Conservation (phyloP, 1,140 invertebrate species). For the Antheraea mylitta region DNA sequence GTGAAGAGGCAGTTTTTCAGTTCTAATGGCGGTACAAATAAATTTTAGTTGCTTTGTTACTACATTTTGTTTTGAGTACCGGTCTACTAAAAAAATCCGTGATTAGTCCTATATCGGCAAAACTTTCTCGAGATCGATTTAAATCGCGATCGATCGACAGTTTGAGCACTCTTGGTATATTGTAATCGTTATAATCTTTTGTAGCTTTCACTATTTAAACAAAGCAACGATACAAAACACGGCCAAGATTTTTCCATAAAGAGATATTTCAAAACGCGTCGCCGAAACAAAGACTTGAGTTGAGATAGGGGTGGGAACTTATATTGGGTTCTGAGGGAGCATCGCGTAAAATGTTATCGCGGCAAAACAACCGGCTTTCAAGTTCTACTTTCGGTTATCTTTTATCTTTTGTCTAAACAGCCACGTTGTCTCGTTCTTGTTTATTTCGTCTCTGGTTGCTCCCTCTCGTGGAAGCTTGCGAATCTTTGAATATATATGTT, state of each 20-base stretch:
- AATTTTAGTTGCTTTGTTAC: no score
- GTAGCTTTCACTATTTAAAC: no score
- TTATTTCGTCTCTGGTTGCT: conserved; percentile 26
- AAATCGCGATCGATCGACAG: no score
- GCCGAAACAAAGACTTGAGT: neutral
- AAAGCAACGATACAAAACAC: neutral
- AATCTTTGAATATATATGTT: neutral
- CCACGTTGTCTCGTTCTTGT: conserved; percentile 28
- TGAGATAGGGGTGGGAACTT: conserved; percentile 39
- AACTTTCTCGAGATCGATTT: no score
- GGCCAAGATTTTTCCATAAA: neutral
- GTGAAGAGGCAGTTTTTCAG: no score
- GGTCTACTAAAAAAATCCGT: no score
- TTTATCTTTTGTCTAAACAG: conserved; percentile 48
- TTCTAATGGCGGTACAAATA: no score
- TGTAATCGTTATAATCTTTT: no score
- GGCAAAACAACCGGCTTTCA: conserved; percentile 40
- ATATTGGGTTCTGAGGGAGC: conserved; percentile 35
- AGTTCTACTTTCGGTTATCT: conserved; percentile 34
- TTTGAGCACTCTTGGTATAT: no score
- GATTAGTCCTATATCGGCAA: no score
- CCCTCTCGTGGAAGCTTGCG: neutral
- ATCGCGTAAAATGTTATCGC: conserved; percentile 42
- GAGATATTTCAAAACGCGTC: neutral
- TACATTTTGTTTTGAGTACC: no score